Evolutionary conservation across 37 sponge, comb jelly and placozoan genomes (phyloP).

Genomic region (Diacarnus erythraeanus): DNA sequence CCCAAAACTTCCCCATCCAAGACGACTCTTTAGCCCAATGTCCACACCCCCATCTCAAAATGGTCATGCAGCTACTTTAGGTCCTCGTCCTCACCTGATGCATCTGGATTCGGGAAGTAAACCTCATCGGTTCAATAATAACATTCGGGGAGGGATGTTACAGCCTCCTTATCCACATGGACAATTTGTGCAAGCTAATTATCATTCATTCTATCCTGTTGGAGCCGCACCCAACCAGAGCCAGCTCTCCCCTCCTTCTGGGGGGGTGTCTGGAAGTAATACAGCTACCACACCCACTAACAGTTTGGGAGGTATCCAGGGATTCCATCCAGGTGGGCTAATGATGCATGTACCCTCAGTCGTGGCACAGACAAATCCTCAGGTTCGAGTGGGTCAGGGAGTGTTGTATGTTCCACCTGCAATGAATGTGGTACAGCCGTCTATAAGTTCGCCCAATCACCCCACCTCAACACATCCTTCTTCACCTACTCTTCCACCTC

Average conservation of each 20-base stretch:
- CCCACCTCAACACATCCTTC: neutral
- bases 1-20: slow-evolving; percentile 51
- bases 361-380: neutral
- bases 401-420: neutral
- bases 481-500: neutral
- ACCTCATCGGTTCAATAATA: neutral
- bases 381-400: neutral
- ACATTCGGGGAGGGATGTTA: slow-evolving; percentile 15
- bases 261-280: neutral
- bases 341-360: neutral
- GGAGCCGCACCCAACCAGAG: neutral
- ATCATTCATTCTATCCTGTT: neutral
- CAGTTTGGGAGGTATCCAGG: neutral
- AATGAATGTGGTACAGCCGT: neutral
- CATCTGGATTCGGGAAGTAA: slow-evolving; percentile 4
- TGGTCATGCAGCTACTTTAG: no score
- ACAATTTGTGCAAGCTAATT: neutral
- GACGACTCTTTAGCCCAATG: slow-evolving; percentile 19
- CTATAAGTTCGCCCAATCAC: neutral
- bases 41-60: slow-evolving; percentile 1
- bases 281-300: neutral
- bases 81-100: neutral
- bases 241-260: slow-evolving; percentile 19
- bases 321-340: neutral
- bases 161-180: slow-evolving; percentile 10